Evolutionary conservation across 1,140 invertebrate genomes (phyloP).

Genomic region (Drosophila bocqueti): DNA sequence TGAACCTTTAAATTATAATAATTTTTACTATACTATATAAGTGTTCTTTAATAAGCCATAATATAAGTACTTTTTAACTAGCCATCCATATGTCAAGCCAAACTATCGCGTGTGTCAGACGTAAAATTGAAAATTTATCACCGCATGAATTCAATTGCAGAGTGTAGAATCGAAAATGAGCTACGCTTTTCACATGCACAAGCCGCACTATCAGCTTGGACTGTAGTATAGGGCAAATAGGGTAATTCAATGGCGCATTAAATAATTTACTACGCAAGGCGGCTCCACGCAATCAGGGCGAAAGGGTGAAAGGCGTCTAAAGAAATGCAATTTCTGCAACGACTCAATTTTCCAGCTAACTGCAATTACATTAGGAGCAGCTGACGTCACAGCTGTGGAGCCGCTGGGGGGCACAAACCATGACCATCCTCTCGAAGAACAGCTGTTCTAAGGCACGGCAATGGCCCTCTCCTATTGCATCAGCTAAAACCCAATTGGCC

Average conservation of each 20-base stretch:
- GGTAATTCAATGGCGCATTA: conserved; percentile 43
- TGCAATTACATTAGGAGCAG: conserved; percentile 44
- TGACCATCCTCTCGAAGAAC: conserved; percentile 23
- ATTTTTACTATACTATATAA: neutral
- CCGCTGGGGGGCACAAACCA: neutral
- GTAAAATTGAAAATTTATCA: conserved; percentile 45
- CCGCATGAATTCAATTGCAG: conserved; percentile 39
- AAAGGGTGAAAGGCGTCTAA: conserved; percentile 11
- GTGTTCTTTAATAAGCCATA: too few species aligned
- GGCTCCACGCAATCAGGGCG: conserved; percentile 30
- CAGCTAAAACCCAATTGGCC: conserved; percentile 17
- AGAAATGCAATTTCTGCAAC: conserved; percentile 25
- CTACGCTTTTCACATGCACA: conserved; percentile 14
- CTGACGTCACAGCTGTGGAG: conserved; percentile 24
- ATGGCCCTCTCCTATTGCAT: conserved; percentile 27
- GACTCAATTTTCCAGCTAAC: conserved; percentile 23
- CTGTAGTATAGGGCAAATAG: neutral
- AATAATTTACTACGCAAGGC: conserved; percentile 44
- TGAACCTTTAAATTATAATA: neutral
- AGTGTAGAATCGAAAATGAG: conserved; percentile 26
- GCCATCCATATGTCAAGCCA: neutral
- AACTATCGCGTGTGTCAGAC: conserved; percentile 15
- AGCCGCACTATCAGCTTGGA: conserved; percentile 31
- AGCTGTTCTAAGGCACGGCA: conserved; percentile 23
- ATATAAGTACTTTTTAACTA: neutral